phyloP scores from a whole-genome alignment of 2,888 invertebrate genomes.

The Elgonia sp. region DNA sequence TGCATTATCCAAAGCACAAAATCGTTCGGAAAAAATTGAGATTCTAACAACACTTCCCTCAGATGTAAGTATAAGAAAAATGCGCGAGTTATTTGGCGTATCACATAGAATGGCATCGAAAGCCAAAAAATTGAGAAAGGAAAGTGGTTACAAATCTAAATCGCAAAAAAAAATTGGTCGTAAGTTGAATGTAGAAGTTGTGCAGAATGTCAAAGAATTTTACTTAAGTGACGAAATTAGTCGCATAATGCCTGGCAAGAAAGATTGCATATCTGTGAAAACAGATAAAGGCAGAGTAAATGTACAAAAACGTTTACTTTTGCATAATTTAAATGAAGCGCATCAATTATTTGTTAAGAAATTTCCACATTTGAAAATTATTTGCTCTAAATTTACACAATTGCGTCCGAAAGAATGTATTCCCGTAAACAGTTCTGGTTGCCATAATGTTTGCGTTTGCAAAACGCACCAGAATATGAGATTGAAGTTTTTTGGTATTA shows the following conservation, averaged over 20 bases:
- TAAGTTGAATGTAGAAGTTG: not conserved
- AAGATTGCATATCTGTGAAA: constrained; percentile 26
- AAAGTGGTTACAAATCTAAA: not conserved
- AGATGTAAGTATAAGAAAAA: constrained; percentile 37
- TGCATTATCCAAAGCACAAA: constrained; percentile 29
- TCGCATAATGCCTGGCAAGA: constrained; percentile 28
- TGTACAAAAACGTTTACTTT: constrained; percentile 22
- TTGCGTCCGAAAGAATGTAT: constrained; percentile 39
- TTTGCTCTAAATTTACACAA: constrained; percentile 5
- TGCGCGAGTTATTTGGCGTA: constrained; percentile 13
- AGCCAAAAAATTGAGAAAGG: constrained; percentile 26
- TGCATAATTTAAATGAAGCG: not conserved
- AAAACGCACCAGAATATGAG: constrained; percentile 36
- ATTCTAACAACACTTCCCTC: constrained; percentile 31
- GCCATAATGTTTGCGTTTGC: constrained; percentile 38
- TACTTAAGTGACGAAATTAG: constrained; percentile 22
- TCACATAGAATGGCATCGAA: constrained; percentile 34
- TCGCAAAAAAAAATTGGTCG: constrained; percentile 6
- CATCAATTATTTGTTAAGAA: not conserved
- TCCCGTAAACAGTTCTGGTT: constrained; percentile 5
- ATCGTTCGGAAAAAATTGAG: constrained; percentile 8
- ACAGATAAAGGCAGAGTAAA: not conserved
- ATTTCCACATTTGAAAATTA: not conserved
- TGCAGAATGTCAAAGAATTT: constrained; percentile 22
- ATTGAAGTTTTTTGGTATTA: constrained; percentile 34